These are phyloP conservation scores for Drosophila ironensis DNA, from an alignment of 1,140 invertebrate genomes.

Conservation along the genomic window DNA sequence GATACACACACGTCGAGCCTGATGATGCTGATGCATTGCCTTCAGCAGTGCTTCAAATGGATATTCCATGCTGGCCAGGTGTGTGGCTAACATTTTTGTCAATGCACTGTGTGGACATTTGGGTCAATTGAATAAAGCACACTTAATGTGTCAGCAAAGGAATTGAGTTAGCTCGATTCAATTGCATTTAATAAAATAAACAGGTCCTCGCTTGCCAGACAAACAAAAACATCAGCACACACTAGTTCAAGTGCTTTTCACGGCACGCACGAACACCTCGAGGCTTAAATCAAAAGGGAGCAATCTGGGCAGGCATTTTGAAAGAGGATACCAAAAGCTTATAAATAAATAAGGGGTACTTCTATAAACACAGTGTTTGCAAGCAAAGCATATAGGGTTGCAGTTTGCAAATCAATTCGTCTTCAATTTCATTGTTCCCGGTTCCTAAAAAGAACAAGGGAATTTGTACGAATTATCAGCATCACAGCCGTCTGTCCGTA, in stretches of 20 bases:
- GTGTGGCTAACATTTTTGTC: slow-evolving; percentile 13
- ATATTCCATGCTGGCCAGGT: slow-evolving; percentile 29
- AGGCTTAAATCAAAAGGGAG: not conserved
- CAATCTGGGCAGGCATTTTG: no score
- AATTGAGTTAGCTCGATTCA: slow-evolving; percentile 42
- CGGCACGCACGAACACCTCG: slow-evolving; percentile 30
- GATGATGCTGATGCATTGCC: slow-evolving; percentile 25
- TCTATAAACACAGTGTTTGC: no score
- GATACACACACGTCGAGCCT: not conserved
- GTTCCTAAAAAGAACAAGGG: no score
- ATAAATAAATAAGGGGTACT: no score
- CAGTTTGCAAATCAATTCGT: no score
- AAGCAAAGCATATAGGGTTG: no score
- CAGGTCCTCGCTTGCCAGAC: slow-evolving; percentile 24
- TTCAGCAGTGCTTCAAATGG: slow-evolving; percentile 48
- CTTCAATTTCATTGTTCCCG: no score
- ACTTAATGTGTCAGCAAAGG: slow-evolving; percentile 43
- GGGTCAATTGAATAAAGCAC: slow-evolving; percentile 56
- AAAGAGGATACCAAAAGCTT: no score
- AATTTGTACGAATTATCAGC: no score
- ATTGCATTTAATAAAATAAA: slow-evolving; percentile 59
- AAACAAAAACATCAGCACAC: slow-evolving; percentile 35
- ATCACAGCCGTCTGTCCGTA: no score
- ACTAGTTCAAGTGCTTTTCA: not conserved
- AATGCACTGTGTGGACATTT: slow-evolving; percentile 25